Conservation (phyloP, 1,140 invertebrate species). For the Ridgeia piscesae region DNA sequence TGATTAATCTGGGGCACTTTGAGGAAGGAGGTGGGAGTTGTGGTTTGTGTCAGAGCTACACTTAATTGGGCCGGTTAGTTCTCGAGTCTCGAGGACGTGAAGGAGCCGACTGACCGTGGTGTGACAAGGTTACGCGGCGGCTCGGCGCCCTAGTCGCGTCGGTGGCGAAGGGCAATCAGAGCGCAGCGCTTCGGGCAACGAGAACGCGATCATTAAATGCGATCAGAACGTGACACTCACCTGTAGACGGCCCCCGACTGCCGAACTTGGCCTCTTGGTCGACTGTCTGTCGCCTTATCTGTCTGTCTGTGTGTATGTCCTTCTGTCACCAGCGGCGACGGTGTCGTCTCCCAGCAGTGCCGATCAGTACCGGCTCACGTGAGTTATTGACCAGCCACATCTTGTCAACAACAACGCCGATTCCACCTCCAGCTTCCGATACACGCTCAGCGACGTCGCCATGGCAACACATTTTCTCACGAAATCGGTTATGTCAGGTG, state of each 20-base stretch:
- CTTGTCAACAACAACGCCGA: slow-evolving; percentile 3
- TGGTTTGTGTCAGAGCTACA: no score
- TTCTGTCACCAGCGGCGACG: not conserved
- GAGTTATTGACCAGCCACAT: not conserved
- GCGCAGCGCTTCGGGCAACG: not conserved
- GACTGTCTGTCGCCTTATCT: not conserved
- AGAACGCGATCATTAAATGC: not conserved
- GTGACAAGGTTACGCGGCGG: not conserved
- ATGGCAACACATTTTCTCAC: slow-evolving; percentile 5
- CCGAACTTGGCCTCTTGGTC: not conserved
- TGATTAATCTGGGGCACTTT: no score
- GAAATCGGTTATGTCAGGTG: not conserved
- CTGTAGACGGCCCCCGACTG: not conserved
- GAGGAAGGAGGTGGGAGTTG: no score
- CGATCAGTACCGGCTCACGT: not conserved
- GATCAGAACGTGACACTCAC: not conserved
- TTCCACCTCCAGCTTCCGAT: not conserved
- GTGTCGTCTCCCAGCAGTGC: not conserved
- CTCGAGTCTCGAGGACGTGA: no score
- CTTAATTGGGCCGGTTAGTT: not conserved
- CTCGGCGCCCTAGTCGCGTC: not conserved
- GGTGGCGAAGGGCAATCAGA: not conserved
- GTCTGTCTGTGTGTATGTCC: not conserved
- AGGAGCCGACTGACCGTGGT: not conserved
- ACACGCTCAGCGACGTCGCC: not conserved